Percentiles rank a stretch among this genome's conserved stretches.
These are phyloP conservation scores for Dermatemys mawii DNA, from an alignment of 2,113 vertebrate species.

Conservation along the genomic window DNA sequence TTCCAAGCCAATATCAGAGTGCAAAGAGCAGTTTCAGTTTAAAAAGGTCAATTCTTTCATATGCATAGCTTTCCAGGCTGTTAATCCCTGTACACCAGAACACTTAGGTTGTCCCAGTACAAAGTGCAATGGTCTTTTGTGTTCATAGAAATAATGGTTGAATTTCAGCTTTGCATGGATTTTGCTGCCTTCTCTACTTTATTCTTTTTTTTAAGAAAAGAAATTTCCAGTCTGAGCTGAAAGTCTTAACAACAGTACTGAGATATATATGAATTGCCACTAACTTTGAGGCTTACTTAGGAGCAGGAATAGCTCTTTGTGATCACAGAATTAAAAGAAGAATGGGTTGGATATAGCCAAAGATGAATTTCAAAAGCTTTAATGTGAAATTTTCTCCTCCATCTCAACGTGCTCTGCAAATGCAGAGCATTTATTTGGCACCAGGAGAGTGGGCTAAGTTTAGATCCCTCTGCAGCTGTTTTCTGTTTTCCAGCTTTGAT, in stretches of 20 bases:
- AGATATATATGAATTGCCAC: conserved; percentile 18
- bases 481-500: not conserved
- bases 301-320: conserved; percentile 49
- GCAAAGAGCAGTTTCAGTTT: not conserved
- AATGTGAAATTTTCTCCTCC: not conserved
- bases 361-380: conserved; percentile 2
- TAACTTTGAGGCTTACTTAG: conserved; percentile 60
- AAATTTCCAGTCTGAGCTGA: conserved; percentile 33
- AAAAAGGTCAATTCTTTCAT: conserved; percentile 14
- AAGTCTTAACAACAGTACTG: not conserved
- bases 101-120: conserved; percentile 55
- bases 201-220: not conserved
- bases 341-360: not conserved
- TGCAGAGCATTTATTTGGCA: conserved; percentile 6
- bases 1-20: accelerated
- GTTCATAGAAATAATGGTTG: conserved; percentile 38
- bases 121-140: conserved; percentile 35
- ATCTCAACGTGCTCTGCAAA: not conserved
- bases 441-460: not conserved
- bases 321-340: too few species aligned
- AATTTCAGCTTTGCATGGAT: conserved; percentile 42
- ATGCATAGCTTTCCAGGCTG: not conserved
- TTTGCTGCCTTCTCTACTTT: not conserved
- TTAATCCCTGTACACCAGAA: conserved; percentile 13
- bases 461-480: not conserved